A percentile compares a stretch with the other conserved stretches of the same genome.
Conservation (phyloP, 1,140 invertebrate genomes). For the Pseudomyrmex sp. region DNA sequence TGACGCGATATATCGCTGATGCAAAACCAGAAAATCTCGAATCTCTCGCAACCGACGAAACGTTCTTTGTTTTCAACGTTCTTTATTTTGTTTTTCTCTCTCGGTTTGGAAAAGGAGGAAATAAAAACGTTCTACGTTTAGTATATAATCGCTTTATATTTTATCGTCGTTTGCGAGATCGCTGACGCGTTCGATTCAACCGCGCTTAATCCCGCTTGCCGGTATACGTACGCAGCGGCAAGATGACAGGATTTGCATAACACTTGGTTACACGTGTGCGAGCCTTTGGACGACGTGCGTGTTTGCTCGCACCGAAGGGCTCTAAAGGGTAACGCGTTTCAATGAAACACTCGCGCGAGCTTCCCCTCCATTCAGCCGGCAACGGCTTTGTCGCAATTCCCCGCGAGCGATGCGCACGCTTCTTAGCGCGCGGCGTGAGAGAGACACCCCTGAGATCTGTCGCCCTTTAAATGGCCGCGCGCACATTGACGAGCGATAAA, state of each 20-base stretch:
- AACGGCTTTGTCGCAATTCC: conserved; percentile 25
- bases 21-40: too few relatives aligned
- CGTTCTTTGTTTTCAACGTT: too few relatives aligned
- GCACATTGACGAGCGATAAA: conserved; percentile 22
- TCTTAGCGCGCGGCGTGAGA: conserved; percentile 29
- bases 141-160: too few relatives aligned
- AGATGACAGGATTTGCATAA: not conserved
- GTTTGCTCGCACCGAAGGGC: conserved; percentile 19
- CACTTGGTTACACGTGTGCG: conserved; percentile 8
- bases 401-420: conserved; percentile 23
- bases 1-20: too few relatives aligned
- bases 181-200: too few relatives aligned
- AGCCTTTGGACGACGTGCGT: conserved; percentile 25
- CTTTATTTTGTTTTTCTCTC: too few relatives aligned
- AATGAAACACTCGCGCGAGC: conserved; percentile 10
- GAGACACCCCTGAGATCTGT: conserved; percentile 25
- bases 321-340: conserved; percentile 28
- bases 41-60: too few relatives aligned
- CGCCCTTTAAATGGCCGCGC: conserved; percentile 30
- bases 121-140: too few relatives aligned
- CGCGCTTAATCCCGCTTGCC: too few relatives aligned
- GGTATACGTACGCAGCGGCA: not conserved
- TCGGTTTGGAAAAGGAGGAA: too few relatives aligned
- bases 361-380: conserved; percentile 17
- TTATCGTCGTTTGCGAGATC: too few relatives aligned